A percentile compares a stretch with the other conserved stretches of the same genome.
Evolutionary conservation across 2,113 vertebrate species (phyloP).

Genomic region (Pluvianellus socialis): DNA sequence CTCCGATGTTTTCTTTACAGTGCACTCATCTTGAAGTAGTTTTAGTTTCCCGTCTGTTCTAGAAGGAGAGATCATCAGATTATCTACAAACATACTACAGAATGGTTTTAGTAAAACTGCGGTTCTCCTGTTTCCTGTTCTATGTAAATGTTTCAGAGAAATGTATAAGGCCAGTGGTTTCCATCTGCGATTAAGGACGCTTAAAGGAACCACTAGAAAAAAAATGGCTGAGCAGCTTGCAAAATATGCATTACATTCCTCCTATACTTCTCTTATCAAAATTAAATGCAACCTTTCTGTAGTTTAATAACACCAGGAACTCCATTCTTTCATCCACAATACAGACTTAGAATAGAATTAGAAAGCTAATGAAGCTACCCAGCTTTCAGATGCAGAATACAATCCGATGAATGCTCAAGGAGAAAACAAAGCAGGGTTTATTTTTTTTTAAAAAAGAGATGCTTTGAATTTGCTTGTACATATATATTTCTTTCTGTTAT

Average conservation of each 20-base stretch:
- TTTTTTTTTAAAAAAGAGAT: not conserved
- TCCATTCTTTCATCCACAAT: not conserved
- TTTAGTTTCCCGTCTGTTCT: not conserved
- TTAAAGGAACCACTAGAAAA: not conserved
- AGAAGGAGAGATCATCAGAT: not conserved
- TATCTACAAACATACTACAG: not conserved
- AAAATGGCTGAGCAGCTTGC: not conserved
- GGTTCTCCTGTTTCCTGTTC: not conserved
- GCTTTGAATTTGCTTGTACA: not conserved
- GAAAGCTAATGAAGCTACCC: not conserved
- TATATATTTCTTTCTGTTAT: not conserved
- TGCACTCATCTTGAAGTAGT: not conserved
- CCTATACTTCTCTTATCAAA: not conserved
- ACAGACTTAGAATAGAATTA: not conserved
- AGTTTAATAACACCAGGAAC: not conserved
- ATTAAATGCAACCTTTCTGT: not conserved
- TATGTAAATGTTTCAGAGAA: not conserved
- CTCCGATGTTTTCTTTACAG: not conserved
- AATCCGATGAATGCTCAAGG: not conserved
- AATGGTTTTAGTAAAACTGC: not conserved
- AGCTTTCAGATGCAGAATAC: not conserved
- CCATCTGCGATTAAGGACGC: fast-evolving
- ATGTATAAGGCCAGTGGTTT: not conserved
- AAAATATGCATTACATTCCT: not conserved
- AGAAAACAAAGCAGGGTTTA: not conserved